Conservation (phyloP, 2,797 vertebrate species). For the Neopelma chrysocephalum region DNA sequence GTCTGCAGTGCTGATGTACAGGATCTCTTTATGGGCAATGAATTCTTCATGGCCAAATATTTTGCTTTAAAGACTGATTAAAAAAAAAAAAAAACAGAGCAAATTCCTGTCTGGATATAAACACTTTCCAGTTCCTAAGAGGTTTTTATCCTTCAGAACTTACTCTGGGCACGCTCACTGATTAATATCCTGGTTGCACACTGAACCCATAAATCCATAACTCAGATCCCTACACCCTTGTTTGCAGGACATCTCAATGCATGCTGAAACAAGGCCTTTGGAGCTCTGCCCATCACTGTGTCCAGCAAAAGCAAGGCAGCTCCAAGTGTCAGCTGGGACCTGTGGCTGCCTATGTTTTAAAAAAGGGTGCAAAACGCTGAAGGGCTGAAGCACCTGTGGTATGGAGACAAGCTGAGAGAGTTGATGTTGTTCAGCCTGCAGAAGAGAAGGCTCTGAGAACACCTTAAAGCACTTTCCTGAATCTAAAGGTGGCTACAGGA, state of each 20-base stretch:
- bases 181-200: background rate
- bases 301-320: background rate
- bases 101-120: background rate
- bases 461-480: background rate
- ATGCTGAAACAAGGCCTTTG: background rate
- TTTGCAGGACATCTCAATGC: accelerated
- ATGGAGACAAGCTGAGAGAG: background rate
- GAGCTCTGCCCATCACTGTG: accelerated
- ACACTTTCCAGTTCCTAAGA: background rate
- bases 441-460: background rate
- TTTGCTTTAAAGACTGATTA: background rate
- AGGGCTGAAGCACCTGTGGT: background rate
- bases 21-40: background rate
- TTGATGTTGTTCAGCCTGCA: background rate
- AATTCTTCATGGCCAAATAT: background rate
- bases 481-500: background rate
- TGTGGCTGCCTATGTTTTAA: background rate
- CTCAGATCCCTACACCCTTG: accelerated
- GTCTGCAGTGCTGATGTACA: accelerated
- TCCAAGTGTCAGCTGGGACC: background rate
- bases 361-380: background rate
- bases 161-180: background rate
- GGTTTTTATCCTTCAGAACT: background rate
- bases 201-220: background rate
- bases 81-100: background rate